Evolutionary conservation across 1,140 invertebrate species (phyloP).

Genomic region (Whitmania pigra): DNA sequence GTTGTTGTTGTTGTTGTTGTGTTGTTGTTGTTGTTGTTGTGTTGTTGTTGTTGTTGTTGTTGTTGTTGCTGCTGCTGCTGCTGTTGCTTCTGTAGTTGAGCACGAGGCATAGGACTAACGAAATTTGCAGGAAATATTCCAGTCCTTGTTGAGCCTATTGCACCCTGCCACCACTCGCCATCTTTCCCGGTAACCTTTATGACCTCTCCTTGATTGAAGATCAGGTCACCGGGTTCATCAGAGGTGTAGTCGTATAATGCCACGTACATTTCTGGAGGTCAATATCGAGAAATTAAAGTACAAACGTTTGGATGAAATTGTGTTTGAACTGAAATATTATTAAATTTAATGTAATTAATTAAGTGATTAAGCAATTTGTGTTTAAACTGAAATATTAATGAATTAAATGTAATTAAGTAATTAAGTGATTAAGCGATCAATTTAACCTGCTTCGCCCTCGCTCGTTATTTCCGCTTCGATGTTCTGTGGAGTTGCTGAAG

Average conservation of each 20-base stretch:
- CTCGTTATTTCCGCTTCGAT: too few species aligned
- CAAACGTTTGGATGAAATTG: too few species aligned
- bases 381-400: too few species aligned
- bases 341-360: too few species aligned
- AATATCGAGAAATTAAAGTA: too few species aligned
- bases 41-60: not conserved
- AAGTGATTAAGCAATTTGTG: too few species aligned
- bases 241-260: slow-evolving; percentile 54
- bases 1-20: slow-evolving; percentile 1
- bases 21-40: not conserved
- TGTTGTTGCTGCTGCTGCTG: not conserved
- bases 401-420: too few species aligned
- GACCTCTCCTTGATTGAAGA: slow-evolving; percentile 76
- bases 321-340: too few species aligned
- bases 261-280: slow-evolving; percentile 47
- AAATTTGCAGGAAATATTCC: slow-evolving; percentile 77
- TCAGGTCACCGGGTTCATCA: slow-evolving; percentile 76
- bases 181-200: slow-evolving; percentile 53
- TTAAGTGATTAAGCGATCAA: too few species aligned
- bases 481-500: too few species aligned
- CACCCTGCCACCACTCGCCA: slow-evolving; percentile 96
- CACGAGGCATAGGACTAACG: slow-evolving; percentile 36
- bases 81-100: not conserved
- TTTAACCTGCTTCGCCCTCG: too few species aligned
- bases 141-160: slow-evolving; percentile 57